Base-by-base conservation (phyloP, 2,113 vertebrate genomes). In the Bombycilla garrulus region DNA sequence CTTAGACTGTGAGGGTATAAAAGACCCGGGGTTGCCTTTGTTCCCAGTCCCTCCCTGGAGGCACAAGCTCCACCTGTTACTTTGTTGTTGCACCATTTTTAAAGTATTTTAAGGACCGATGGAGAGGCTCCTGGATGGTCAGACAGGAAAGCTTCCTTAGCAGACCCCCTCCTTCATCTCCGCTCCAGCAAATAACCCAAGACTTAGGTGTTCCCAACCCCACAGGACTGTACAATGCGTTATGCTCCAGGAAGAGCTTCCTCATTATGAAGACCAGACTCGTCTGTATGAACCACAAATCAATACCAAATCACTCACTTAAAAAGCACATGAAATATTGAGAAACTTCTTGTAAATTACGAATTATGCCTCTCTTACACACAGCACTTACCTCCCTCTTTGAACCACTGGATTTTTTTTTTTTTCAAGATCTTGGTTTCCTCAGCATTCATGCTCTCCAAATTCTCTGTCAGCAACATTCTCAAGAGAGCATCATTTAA, bases 11-110 rank as follows among this genome's bases (percentile, higher is more conserved):
- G n/a, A 69, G n/a, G n/a, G 10, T 61, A 23, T 35, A 42, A 76
- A 60, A 61, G 29, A 18, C 5, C 29, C 1, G 0, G 17, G 15
- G 10, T 31, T 76, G 35, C 29, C 54, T 54, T 61, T 18, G 5
- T 40, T 54, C 17, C 0, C 0, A 14, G n/a, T 74, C 8, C 24
- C n/a, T 54, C 17, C 54, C 26, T 3, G 16, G 38, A 38, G 2
- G 38, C 38, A 38, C n/a, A 25, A 36, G 40, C 9, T 62, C 1
- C 0, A 64, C 29, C 35, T 67, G 29, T 54, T 51, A 38, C 9
- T 58, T 23, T 25, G 33, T 48, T 69, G 40, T 42, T 70, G 31
- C 22, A 83, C 15, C 25, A 77, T 0, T 0, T 56, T 10, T 35
- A 31, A 48, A 56, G 40, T 54, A 29, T 25, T 87, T 61, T 56